Evolutionary conservation across 2,113 vertebrate genomes (phyloP), one percentile per base, ranked within the genome.

Genomic region (Athene cunicularia): DNA sequence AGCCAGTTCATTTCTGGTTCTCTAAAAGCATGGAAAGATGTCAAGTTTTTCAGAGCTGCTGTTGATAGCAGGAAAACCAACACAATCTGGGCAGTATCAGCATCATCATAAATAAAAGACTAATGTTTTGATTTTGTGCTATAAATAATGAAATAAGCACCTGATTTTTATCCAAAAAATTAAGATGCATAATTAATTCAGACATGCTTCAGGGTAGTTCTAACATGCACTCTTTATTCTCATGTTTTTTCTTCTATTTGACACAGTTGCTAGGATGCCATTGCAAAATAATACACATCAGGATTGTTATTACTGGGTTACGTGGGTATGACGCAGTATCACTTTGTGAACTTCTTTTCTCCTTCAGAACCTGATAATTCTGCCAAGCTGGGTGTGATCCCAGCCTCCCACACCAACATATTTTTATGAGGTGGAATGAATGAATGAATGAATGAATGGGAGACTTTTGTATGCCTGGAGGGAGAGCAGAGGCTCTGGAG

Each of bases 141-240:
- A 91, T 91, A 95, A 96, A 95, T 92, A 95, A 93, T 95, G 76
- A 95, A 95, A 95, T 64, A 84, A 93, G 73, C 68, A 84, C 73
- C 91, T 85, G 83, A 95, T 60, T 95, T 92, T 93, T 95, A 84
- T 74, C 72, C 23, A 91, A 95, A 96, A 95, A 96, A 96, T 94
- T 95, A 97, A 84, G 80, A 93, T 52, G 35, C 53, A 81, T 93
- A 89, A 97, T 97, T 92, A 97, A 91, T 95, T 96, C 88, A 94
- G 86, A 86, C 60, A 83, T 53, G 91, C 93, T 96, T 80, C 80
- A 86, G 95, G 80, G 83, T 35, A 91, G 85, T 71, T 92, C 68
- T 74, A 84, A 80, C 80, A 92, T 1, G 19, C 2, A 2, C 50
- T 86, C 73, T 92, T 92, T 95, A 76, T 77, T 86, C 52, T 84